Conservation (phyloP, 2,113 vertebrate genomes). For the Engystomops pustulosus region DNA sequence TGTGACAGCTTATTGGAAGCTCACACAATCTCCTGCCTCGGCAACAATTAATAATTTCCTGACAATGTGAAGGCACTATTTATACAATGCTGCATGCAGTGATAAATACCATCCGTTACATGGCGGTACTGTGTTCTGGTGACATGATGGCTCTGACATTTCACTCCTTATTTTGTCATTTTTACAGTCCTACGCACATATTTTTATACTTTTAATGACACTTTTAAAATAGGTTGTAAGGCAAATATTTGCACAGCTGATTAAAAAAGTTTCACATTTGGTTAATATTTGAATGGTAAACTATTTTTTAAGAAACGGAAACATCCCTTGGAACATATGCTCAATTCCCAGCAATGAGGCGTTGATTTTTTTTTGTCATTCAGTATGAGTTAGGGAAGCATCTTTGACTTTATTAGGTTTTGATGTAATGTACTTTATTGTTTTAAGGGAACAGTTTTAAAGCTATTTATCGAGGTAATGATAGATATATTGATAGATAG, state of each 20-base stretch:
- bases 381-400: neutral
- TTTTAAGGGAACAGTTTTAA: neutral
- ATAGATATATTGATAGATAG: too few relatives aligned
- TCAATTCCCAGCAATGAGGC: slow-evolving; percentile 62
- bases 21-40: slow-evolving; percentile 60
- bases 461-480: too few relatives aligned
- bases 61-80: slow-evolving; percentile 63
- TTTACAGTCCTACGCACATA: slow-evolving; percentile 64
- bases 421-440: neutral
- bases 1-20: slow-evolving; percentile 66
- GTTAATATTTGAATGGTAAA: slow-evolving; percentile 81
- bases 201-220: slow-evolving; percentile 69
- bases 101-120: slow-evolving; percentile 56
- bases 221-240: slow-evolving; percentile 70
- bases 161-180: slow-evolving; percentile 69
- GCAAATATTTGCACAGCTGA: slow-evolving; percentile 81
- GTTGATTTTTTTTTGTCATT: slow-evolving; percentile 61
- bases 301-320: slow-evolving; percentile 75
- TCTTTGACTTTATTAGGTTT: too few relatives aligned
- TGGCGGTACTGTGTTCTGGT: slow-evolving; percentile 15
- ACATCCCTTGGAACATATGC: slow-evolving; percentile 66
- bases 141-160: slow-evolving; percentile 71
- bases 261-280: slow-evolving; percentile 79
- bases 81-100: slow-evolving; percentile 52
- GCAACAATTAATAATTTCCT: slow-evolving; percentile 60